Base-by-base conservation (phyloP, 1,140 invertebrate genomes). In the Drosophila sucinea region DNA sequence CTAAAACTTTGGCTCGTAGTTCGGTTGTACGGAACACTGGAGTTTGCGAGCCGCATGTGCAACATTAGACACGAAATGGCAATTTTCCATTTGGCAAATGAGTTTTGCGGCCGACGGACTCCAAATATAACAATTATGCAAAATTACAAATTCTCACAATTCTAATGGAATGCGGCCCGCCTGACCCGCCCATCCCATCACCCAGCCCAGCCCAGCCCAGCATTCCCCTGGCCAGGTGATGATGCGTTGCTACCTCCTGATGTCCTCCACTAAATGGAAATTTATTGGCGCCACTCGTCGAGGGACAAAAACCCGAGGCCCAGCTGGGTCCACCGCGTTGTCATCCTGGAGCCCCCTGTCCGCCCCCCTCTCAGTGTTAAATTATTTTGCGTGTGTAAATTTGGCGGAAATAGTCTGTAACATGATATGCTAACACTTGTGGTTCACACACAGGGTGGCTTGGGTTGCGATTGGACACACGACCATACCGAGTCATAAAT, bases 131-230 rank as follows among this genome's bases (percentile, higher is more conserved):
- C 89, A 91, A 91, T 91, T 91, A 91, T 91, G 89, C 89, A 91
- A 91, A 91, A 91, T 91, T 91, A 91, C 89, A 91, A 91, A 91
- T 91, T 89, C 89, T 89, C 89, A 80, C 89, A 89, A 89, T 90
- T 91, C 81, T 91, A 90, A 90, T 91, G 87, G 87, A 90, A 85
- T 83, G 77, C 67, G 77, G 67, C 68, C 35, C 44, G 23, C 44
- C 44, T 27, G 44, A 51, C 44, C 44, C 44, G 10, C 23, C 65
- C 66, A 71, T 60, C 44, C 67, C 10, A 17, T 1, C 25, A 17
- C 6, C 7, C 40, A 29, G 27, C 35, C 35, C 10, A 17, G 17
- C 17, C 32, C 10, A 40, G n/a, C 38, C 5, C 38, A 3, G 23
- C 54, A 8, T 32, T 38, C 30, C 33, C 47, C 40, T 29, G 61